Conservation (phyloP, 2,113 vertebrate species). For the Lethenteron camtschaticum region DNA sequence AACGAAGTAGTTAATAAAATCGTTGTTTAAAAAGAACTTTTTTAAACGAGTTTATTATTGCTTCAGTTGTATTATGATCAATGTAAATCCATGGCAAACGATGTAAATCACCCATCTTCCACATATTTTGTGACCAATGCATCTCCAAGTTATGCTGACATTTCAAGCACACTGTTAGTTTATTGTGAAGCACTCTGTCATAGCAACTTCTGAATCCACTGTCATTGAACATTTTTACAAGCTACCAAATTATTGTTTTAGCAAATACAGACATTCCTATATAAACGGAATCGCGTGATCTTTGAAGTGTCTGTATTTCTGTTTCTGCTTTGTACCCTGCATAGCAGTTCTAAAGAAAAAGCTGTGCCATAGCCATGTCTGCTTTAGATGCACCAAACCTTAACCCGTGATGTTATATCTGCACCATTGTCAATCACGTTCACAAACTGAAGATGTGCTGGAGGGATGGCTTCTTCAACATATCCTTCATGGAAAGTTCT, state of each 20-base stretch:
- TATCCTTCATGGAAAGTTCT: not conserved
- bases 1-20: too few species aligned
- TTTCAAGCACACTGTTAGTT: not conserved
- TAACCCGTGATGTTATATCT: not conserved
- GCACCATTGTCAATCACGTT: not conserved
- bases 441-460: not conserved
- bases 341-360: not conserved
- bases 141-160: constrained; percentile 3
- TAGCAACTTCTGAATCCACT: not conserved
- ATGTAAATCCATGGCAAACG: not conserved
- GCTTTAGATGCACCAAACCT: not conserved
- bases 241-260: not conserved
- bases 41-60: not conserved
- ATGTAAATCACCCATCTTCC: not conserved
- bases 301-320: not conserved
- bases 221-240: not conserved
- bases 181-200: not conserved
- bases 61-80: not conserved
- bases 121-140: constrained; percentile 3
- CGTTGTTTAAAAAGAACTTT: too few species aligned
- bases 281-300: not conserved
- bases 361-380: not conserved
- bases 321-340: not conserved
- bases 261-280: not conserved
- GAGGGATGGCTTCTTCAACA: not conserved